These are phyloP conservation scores for Caenorhabditis sulstoni DNA, from an alignment of 2,888 invertebrate species.

Conservation along the genomic window DNA sequence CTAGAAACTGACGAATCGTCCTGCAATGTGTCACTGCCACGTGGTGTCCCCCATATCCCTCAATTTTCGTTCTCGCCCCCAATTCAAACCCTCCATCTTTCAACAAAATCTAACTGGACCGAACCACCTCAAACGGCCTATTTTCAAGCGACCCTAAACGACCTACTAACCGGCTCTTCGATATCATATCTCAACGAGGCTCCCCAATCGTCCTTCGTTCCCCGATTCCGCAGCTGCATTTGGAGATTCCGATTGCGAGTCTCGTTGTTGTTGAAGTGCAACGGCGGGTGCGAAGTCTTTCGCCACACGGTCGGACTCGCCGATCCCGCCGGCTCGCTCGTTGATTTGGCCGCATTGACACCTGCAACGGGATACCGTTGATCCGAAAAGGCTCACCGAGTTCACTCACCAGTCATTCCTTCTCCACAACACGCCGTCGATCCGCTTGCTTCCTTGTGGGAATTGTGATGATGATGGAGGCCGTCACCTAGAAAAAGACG, in stretches of 20 bases:
- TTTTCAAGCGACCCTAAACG: background rate
- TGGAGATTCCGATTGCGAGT: slow-evolving; percentile 54
- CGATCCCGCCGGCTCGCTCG: slow-evolving; percentile 33
- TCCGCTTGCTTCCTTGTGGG: slow-evolving; percentile 33
- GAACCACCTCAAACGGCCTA: no score
- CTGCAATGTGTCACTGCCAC: no score
- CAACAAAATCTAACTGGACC: no score
- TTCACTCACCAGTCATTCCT: slow-evolving; percentile 42
- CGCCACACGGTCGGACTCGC: slow-evolving; percentile 63
- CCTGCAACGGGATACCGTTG: slow-evolving; percentile 46
- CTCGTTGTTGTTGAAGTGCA: slow-evolving; percentile 57
- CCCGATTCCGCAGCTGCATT: slow-evolving; percentile 56
- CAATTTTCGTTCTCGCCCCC: no score
- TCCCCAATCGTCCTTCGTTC: slow-evolving; percentile 63
- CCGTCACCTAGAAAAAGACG: slow-evolving; percentile 31
- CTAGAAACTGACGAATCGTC: no score
- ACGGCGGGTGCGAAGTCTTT: slow-evolving; percentile 66
- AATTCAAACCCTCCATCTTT: no score
- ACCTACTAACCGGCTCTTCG: slow-evolving; percentile 45
- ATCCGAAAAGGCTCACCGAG: no score
- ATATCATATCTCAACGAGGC: slow-evolving; percentile 58
- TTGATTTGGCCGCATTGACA: slow-evolving; percentile 33
- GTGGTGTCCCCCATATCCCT: no score
- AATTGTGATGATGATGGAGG: slow-evolving; percentile 25
- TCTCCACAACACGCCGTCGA: slow-evolving; percentile 42